phyloP scores from a whole-genome alignment of 2,113 vertebrate genomes.

The Tychaedon coryphoeus region DNA sequence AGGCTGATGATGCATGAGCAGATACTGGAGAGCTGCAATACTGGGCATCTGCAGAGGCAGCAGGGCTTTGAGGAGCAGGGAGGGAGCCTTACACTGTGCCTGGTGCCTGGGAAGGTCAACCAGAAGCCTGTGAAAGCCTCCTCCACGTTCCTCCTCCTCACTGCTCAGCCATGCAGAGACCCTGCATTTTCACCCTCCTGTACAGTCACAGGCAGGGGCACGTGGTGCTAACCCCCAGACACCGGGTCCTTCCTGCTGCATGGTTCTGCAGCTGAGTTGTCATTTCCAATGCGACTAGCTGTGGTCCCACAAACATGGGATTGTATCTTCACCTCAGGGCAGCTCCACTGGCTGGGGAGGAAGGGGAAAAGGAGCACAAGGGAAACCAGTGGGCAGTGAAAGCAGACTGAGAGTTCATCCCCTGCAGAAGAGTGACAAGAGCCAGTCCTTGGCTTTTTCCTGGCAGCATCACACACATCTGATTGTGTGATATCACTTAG shows the following conservation, averaged over 20 bases:
- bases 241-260: background rate
- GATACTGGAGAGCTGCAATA: background rate
- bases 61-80: background rate
- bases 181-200: background rate
- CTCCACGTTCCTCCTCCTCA: background rate
- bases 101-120: background rate
- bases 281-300: slow-evolving; percentile 69
- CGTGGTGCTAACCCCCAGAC: background rate
- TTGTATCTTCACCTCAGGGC: slow-evolving; percentile 40
- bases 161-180: background rate
- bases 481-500: background rate
- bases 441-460: background rate
- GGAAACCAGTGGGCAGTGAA: background rate
- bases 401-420: background rate
- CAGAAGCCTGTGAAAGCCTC: background rate
- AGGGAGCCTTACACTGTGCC: background rate
- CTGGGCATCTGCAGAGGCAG: background rate
- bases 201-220: background rate
- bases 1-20: background rate
- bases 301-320: slow-evolving; percentile 51
- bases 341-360: background rate
- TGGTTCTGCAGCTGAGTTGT: slow-evolving; percentile 30
- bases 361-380: background rate
- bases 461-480: background rate
- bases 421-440: background rate